Evolutionary conservation across 2,113 vertebrate genomes (phyloP).

Genomic region (Megaceryle maxima): DNA sequence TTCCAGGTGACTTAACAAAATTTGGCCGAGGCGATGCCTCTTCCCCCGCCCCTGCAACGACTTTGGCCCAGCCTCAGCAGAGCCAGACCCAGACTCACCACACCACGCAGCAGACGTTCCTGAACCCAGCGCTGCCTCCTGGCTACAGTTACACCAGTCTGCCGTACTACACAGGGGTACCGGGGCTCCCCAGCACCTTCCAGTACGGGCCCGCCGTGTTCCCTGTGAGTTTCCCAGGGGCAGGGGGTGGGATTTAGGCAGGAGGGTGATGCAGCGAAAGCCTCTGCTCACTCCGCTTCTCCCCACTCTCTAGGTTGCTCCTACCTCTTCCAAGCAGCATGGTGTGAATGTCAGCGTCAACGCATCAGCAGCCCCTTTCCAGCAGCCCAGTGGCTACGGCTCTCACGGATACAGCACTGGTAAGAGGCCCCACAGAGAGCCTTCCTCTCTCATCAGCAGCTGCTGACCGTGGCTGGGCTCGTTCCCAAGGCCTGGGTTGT

Average conservation of each 20-base stretch:
- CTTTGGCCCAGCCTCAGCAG: constrained; percentile 94
- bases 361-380: constrained; percentile 91
- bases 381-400: constrained; percentile 95
- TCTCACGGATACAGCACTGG: constrained; percentile 96
- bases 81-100: constrained; percentile 95
- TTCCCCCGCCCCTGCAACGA: constrained; percentile 92
- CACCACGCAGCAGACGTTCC: constrained; percentile 95
- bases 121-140: constrained; percentile 93
- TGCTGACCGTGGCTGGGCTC: background rate
- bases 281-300: background rate
- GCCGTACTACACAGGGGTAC: constrained; percentile 97
- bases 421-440: constrained; percentile 57
- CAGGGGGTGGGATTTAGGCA: background rate
- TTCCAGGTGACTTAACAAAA: constrained; percentile 90
- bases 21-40: constrained; percentile 94
- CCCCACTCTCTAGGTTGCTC: constrained; percentile 83
- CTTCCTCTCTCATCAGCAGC: background rate
- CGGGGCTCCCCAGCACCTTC: constrained; percentile 95
- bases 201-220: constrained; percentile 98
- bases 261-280: fast-evolving
- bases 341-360: constrained; percentile 97
- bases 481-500: background rate
- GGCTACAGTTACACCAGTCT: constrained; percentile 99
- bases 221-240: constrained; percentile 85
- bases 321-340: constrained; percentile 98